These are phyloP conservation scores for Potamilus streckersoni DNA, from an alignment of 1,140 invertebrate genomes.

Conservation along the genomic window DNA sequence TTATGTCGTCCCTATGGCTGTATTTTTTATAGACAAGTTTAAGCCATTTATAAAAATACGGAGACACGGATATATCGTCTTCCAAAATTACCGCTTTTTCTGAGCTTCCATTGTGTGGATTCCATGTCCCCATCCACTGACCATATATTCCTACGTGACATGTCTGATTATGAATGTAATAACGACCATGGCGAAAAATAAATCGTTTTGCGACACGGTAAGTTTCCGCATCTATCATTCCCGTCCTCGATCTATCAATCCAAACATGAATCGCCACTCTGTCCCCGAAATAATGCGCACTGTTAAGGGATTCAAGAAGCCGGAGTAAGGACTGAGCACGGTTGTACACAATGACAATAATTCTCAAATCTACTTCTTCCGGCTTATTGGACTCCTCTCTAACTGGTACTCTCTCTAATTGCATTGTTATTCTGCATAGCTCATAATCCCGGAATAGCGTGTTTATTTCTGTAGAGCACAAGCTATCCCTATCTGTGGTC, in stretches of 20 bases:
- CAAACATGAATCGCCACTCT: conserved; percentile 41
- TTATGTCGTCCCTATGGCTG: conserved; percentile 26
- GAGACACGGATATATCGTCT: conserved; percentile 49
- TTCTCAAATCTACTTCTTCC: conserved; percentile 16
- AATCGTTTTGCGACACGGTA: conserved; percentile 24
- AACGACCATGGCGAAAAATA: conserved; percentile 37
- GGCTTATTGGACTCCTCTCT: too few relatives aligned
- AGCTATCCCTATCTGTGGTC: too few relatives aligned
- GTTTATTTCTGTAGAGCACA: too few relatives aligned
- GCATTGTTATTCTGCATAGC: too few relatives aligned
- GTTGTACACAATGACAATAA: conserved; percentile 37
- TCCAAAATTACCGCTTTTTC: conserved; percentile 52
- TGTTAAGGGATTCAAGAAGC: conserved; percentile 35
- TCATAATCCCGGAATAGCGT: too few relatives aligned
- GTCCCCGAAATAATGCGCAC: conserved; percentile 32
- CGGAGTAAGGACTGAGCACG: conserved; percentile 29
- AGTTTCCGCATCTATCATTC: conserved; percentile 29
- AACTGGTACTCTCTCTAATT: too few relatives aligned
- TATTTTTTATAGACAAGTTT: conserved; percentile 46
- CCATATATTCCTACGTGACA: conserved; percentile 44
- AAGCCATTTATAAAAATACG: conserved; percentile 44
- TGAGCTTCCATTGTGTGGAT: conserved; percentile 25
- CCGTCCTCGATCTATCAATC: conserved; percentile 35
- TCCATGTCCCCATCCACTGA: conserved; percentile 52
- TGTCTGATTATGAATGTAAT: conserved; percentile 30